A percentile compares a stretch with the other conserved stretches of the same genome.
phyloP scores from a whole-genome alignment of 2,888 invertebrate genomes.

The Euplexia lucipara region DNA sequence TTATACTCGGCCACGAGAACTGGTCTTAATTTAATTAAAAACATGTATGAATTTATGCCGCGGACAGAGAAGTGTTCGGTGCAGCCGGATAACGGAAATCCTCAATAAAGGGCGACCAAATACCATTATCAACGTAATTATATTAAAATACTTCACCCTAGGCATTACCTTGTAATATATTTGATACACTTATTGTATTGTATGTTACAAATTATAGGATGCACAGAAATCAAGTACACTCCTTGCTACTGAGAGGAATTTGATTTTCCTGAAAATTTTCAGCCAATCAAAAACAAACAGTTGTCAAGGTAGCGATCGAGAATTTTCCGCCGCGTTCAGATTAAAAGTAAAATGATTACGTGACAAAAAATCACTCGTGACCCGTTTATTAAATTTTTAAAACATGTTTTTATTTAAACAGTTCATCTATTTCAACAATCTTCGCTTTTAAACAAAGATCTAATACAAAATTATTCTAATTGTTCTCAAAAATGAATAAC shows the following conservation, averaged over 20 bases:
- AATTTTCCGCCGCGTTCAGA: slow-evolving; percentile 78
- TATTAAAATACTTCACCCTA: slow-evolving; percentile 48
- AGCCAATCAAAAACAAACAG: slow-evolving; percentile 90
- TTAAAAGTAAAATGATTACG: too few species aligned
- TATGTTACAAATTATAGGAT: slow-evolving; percentile 28
- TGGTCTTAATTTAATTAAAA: slow-evolving; percentile 64
- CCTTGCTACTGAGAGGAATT: slow-evolving; percentile 61
- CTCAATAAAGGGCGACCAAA: slow-evolving; percentile 76
- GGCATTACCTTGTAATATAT: slow-evolving; percentile 54
- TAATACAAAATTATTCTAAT: too few species aligned
- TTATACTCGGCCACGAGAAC: slow-evolving; percentile 40
- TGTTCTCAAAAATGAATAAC: not conserved
- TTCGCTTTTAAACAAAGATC: too few species aligned
- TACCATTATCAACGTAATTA: slow-evolving; percentile 38
- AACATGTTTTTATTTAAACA: too few species aligned
- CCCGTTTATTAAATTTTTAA: too few species aligned
- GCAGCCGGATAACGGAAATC: slow-evolving; percentile 85
- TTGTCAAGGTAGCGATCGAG: slow-evolving; percentile 81
- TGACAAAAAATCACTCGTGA: too few species aligned
- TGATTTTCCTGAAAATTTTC: slow-evolving; percentile 79
- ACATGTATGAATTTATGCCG: slow-evolving; percentile 45
- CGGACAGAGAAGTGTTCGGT: slow-evolving; percentile 53
- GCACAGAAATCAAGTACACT: slow-evolving; percentile 46
- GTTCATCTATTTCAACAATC: not conserved
- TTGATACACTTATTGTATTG: slow-evolving; percentile 50